phyloP scores from a whole-genome alignment of 2,888 invertebrate genomes.

The Calameuta pallipes region DNA sequence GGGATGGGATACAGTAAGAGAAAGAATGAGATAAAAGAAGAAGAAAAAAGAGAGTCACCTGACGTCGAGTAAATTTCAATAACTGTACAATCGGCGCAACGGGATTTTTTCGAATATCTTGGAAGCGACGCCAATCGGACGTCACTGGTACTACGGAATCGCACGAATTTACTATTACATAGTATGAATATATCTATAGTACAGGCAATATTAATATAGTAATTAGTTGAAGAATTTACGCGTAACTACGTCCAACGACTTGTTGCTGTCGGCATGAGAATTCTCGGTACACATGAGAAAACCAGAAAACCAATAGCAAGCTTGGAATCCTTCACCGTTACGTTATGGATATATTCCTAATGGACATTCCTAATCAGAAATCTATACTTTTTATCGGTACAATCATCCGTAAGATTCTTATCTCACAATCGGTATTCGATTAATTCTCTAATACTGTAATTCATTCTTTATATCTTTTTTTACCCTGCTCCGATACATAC shows the following conservation, averaged over 20 bases:
- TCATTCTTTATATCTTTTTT: background rate
- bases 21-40: background rate
- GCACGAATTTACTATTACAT: background rate
- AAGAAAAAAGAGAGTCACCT: background rate
- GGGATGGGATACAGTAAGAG: background rate
- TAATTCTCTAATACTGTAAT: background rate
- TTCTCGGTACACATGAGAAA: background rate
- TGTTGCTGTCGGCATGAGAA: background rate
- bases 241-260: background rate
- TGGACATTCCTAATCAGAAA: background rate
- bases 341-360: background rate
- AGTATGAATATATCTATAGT: background rate
- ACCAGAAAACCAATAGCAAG: background rate
- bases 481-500: background rate
- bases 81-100: background rate
- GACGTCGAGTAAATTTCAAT: background rate
- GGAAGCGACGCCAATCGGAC: background rate
- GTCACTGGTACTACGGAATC: background rate
- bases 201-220: background rate
- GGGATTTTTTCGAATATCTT: background rate
- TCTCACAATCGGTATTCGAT: background rate
- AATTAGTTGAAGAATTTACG: background rate
- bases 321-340: background rate
- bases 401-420: background rate
- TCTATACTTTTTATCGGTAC: background rate